These are phyloP conservation scores for Aeoliscus strigatus DNA, from an alignment of 2,797 vertebrate genomes.

Conservation along the genomic window DNA sequence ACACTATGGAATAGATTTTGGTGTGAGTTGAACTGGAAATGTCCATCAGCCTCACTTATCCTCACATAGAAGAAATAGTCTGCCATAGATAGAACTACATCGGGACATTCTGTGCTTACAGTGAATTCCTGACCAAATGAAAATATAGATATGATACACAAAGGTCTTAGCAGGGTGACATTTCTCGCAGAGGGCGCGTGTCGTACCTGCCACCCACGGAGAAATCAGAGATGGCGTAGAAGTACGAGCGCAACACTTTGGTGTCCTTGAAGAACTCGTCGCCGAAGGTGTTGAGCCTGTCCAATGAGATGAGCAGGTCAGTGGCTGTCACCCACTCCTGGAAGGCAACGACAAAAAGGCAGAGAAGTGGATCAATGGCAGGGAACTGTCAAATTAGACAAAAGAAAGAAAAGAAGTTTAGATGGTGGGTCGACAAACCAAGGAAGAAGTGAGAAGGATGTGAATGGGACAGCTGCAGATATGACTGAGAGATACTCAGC, in stretches of 20 bases:
- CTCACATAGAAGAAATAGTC: no score
- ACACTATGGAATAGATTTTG: no score
- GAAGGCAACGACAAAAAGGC: slow-evolving; percentile 10
- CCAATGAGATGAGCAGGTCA: slow-evolving; percentile 87
- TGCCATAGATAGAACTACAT: no score
- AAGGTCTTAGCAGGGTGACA: slow-evolving; percentile 8
- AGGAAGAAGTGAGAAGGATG: slow-evolving; percentile 8
- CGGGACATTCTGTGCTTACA: no score
- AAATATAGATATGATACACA: no score
- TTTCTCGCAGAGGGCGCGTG: neutral
- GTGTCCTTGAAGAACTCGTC: slow-evolving; percentile 93
- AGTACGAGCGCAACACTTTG: slow-evolving; percentile 89
- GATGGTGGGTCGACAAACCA: slow-evolving; percentile 15
- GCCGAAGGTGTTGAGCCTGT: slow-evolving; percentile 92
- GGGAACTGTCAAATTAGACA: slow-evolving; percentile 14
- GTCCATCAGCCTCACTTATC: no score
- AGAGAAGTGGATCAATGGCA: no score
- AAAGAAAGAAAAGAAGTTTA: no score
- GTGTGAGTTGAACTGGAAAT: no score
- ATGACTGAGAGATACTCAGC: slow-evolving; percentile 50
- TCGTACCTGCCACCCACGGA: slow-evolving; percentile 90
- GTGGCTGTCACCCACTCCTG: slow-evolving; percentile 96
- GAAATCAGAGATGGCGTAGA: slow-evolving; percentile 92
- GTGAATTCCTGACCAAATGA: no score
- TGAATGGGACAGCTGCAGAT: slow-evolving; percentile 15